Evolutionary conservation across 2,113 vertebrate genomes (phyloP).

Genomic region (Notarius lentiginosus): DNA sequence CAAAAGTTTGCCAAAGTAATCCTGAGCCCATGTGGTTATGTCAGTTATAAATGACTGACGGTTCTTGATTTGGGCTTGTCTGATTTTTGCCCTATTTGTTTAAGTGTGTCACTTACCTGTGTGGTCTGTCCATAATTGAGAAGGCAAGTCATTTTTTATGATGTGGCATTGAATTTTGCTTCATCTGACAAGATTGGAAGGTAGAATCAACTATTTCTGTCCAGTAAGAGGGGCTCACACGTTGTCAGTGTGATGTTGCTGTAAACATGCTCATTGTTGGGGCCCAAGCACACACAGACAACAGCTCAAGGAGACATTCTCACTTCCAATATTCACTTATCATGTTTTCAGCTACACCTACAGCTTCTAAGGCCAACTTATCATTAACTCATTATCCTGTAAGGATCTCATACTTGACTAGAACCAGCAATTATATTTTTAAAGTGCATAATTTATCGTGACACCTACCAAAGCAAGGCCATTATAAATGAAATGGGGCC

Average conservation of each 20-base stretch:
- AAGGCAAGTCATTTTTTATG: constrained; percentile 33
- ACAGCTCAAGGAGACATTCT: not conserved
- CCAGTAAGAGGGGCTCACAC: not conserved
- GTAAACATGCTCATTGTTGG: not conserved
- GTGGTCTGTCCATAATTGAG: constrained; percentile 38
- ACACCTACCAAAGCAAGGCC: not conserved
- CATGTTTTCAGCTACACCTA: not conserved
- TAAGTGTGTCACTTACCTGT: constrained; percentile 44
- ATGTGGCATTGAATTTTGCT: constrained; percentile 21
- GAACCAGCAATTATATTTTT: not conserved
- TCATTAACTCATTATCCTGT: constrained; percentile 3
- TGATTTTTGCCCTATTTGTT: constrained; percentile 43
- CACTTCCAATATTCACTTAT: not conserved
- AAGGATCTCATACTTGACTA: constrained; percentile 1
- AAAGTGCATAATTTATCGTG: constrained; percentile 19
- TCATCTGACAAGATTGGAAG: not conserved
- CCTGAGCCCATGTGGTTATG: too few species aligned
- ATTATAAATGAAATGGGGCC: constrained; percentile 14
- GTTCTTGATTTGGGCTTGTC: too few species aligned
- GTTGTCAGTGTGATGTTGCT: not conserved
- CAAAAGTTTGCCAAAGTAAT: too few species aligned
- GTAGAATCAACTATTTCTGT: constrained; percentile 3
- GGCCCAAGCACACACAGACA: not conserved
- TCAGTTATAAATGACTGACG: too few species aligned
- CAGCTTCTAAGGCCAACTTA: not conserved